A percentile compares a stretch with the other conserved stretches of the same genome.
Evolutionary conservation across 2,113 vertebrate species (phyloP).

Genomic region (Seriola rivoliana): DNA sequence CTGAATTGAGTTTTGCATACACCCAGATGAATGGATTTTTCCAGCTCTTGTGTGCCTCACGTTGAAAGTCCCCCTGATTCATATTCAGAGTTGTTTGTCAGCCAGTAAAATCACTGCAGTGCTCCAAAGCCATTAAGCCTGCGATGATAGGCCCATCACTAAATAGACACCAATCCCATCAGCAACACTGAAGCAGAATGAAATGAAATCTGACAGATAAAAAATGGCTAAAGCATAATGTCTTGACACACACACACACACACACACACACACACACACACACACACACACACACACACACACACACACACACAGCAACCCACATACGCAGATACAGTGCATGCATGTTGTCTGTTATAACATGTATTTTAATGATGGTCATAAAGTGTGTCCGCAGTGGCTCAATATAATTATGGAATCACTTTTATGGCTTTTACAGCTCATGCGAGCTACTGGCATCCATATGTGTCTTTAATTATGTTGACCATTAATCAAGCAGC

Average conservation of each 20-base stretch:
- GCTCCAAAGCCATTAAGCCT: conserved; percentile 64
- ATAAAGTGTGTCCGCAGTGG: conserved; percentile 72
- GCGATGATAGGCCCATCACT: conserved; percentile 61
- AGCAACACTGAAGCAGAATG: conserved; percentile 60
- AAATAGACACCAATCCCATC: conserved; percentile 67
- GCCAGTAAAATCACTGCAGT: conserved; percentile 62
- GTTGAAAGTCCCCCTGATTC: conserved; percentile 61
- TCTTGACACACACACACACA: background rate
- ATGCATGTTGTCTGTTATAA: conserved; percentile 35
- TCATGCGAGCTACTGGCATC: conserved; percentile 67
- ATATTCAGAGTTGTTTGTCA: conserved; percentile 66
- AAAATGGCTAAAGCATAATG: conserved; percentile 20
- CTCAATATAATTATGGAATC: conserved; percentile 75
- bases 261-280: background rate
- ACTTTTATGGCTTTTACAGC: conserved; percentile 81
- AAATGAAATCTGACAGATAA: conserved; percentile 56
- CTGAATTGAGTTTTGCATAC: conserved; percentile 22
- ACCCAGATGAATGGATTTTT: conserved; percentile 39
- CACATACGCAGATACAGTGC: background rate
- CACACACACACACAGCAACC: background rate
- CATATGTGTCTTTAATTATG: conserved; percentile 83
- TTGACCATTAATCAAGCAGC: conserved; percentile 64
- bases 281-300: background rate
- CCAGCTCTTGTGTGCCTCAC: conserved; percentile 18
- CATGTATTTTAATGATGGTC: conserved; percentile 60